Base-by-base conservation (phyloP, 2,113 vertebrate genomes). In the Neolamprologus ventralis region DNA sequence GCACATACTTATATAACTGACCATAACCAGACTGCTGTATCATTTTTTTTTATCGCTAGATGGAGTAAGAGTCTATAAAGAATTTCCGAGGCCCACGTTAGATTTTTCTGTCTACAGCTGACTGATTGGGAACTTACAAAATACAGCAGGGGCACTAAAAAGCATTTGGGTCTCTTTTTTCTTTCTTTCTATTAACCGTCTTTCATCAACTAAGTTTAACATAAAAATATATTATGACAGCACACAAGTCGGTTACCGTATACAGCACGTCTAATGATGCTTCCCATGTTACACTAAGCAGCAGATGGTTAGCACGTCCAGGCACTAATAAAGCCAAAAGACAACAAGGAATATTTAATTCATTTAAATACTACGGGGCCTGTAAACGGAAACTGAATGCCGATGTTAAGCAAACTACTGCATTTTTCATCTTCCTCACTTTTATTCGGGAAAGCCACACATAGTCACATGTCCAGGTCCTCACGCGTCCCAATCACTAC, bases 401-500 rank as follows among this genome's bases (percentile, higher is more conserved):
- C 10, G 14, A 17, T 5, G 8, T 26, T 28, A 47, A 75, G 9
- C 16, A 78, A 5, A 28, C 23, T 31, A 12, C 23, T 7, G 9
- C 9, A 78, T 4, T 49, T 31, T 49, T 75, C 23, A 7, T 28
- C 9, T 58, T 37, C 60, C 33, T 37, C 40, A 58, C 33, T 81
- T 81, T 60, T 19, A 71, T 26, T 17, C 4, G 65, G 83, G 63
- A 90, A 89, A 60, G 7, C 73, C 79, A 78, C 82, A 78, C 31
- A 12, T 1, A 33, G 90, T 95, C 95, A 95, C 95, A 84, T 95
- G 95, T 73, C 45, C 6, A 8, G 21, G 58, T 53, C 84, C 58
- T 9, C 63, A 5, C 14, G 85, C 55, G 53, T 40, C 3, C 26
- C 11, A 73, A 26, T 35, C 85, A 91, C 90, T 37, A n/a, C 89